Conservation (phyloP, 2,113 vertebrate species). For the Athene noctua region DNA sequence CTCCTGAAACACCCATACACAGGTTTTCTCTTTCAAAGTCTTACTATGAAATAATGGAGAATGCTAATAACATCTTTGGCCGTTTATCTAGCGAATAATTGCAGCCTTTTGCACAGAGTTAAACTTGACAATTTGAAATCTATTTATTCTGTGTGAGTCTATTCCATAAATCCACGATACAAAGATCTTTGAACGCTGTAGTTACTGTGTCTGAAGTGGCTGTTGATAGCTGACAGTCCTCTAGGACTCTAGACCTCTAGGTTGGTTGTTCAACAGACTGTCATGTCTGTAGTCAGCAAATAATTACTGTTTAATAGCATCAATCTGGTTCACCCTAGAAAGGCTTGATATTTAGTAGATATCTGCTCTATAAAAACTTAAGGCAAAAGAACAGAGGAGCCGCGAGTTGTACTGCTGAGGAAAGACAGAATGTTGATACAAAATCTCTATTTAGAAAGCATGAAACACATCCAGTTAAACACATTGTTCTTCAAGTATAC, state of each 20-base stretch:
- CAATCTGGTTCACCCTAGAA: background rate
- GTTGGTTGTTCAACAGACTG: background rate
- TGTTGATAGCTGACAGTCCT: background rate
- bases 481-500: background rate
- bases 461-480: background rate
- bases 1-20: background rate
- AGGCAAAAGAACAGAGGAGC: background rate
- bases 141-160: background rate
- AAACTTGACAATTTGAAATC: background rate
- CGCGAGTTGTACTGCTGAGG: background rate
- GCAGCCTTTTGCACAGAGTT: background rate
- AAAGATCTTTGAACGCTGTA: background rate
- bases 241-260: background rate
- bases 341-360: background rate
- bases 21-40: background rate
- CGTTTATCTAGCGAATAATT: background rate
- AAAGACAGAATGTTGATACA: background rate
- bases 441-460: background rate
- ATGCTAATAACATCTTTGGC: background rate
- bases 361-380: background rate
- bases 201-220: background rate
- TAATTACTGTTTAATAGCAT: background rate
- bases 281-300: background rate
- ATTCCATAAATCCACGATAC: background rate
- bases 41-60: background rate